Evolutionary conservation across 2,113 vertebrate species (phyloP).

Genomic region (Colinus virginianus): DNA sequence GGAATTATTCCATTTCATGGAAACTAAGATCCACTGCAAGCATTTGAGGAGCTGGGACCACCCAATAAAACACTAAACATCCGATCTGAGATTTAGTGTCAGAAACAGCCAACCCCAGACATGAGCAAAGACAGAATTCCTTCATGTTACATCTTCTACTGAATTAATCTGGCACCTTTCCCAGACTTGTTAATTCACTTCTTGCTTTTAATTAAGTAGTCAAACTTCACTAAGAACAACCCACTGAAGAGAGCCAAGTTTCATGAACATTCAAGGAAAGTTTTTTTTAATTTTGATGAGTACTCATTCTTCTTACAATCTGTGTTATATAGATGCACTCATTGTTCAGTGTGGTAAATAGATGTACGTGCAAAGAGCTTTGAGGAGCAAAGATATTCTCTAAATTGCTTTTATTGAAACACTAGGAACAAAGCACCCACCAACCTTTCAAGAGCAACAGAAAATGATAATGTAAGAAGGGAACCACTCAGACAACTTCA

Average conservation of each 20-base stretch:
- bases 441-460: background rate
- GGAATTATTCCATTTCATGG: background rate
- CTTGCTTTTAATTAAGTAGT: conserved; percentile 62
- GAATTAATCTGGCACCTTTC: conserved; percentile 54
- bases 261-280: background rate
- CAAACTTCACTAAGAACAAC: conserved; percentile 63
- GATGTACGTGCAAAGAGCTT: background rate
- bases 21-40: background rate
- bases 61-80: background rate
- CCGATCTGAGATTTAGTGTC: background rate
- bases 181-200: conserved; percentile 48
- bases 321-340: background rate
- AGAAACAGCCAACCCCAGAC: conserved; percentile 1
- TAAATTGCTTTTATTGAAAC: conserved; percentile 7
- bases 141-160: conserved; percentile 41
- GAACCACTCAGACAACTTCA: background rate
- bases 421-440: background rate
- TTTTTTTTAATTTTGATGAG: background rate
- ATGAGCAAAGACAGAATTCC: conserved; percentile 42
- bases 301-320: background rate
- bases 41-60: background rate
- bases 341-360: background rate
- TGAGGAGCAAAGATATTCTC: background rate
- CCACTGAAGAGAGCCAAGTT: conserved; percentile 26
- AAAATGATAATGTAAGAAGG: background rate